Evolutionary conservation across 23 tunicate genomes (phyloP).

Genomic region (Corella eumyota): DNA sequence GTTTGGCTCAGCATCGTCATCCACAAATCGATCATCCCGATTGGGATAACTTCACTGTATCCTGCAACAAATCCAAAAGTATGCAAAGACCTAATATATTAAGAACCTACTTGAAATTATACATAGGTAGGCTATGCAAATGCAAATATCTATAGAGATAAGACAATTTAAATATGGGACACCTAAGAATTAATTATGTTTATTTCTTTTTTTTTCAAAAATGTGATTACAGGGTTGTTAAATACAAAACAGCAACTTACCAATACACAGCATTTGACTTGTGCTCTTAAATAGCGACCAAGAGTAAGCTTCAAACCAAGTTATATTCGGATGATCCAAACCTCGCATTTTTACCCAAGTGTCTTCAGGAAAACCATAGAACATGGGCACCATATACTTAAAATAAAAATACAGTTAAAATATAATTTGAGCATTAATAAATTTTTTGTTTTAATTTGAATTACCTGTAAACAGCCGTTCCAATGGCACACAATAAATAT

Average conservation of each 20-base stretch:
- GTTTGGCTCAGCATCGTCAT: slow-evolving; percentile 45
- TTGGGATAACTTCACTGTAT: slow-evolving; percentile 69
- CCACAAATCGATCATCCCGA: slow-evolving; percentile 59
- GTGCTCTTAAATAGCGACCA: slow-evolving; percentile 92
- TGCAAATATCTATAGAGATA: no score
- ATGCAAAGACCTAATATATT: no score
- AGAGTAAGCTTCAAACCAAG: slow-evolving; percentile 73
- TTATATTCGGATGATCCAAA: slow-evolving; percentile 46
- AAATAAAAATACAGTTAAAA: slow-evolving; percentile 2
- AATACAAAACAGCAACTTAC: slow-evolving; percentile 47
- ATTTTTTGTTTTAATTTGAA: background rate
- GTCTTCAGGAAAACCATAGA: slow-evolving; percentile 58
- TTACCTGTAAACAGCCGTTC: slow-evolving; percentile 78
- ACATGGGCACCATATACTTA: slow-evolving; percentile 86
- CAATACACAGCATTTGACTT: slow-evolving; percentile 87
- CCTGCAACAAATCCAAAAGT: slow-evolving; percentile 34
- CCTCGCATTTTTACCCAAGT: slow-evolving; percentile 73
- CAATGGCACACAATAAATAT: slow-evolving; percentile 42
- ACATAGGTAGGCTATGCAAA: no score
- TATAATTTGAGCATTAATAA: background rate
- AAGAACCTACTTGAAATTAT: no score
- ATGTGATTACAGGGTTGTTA: no score
- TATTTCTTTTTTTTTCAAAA: no score
- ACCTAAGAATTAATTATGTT: no score
- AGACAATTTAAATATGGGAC: no score